Evolutionary conservation across 2,888 invertebrate genomes (phyloP).

Genomic region (Stenichneumon culpator): DNA sequence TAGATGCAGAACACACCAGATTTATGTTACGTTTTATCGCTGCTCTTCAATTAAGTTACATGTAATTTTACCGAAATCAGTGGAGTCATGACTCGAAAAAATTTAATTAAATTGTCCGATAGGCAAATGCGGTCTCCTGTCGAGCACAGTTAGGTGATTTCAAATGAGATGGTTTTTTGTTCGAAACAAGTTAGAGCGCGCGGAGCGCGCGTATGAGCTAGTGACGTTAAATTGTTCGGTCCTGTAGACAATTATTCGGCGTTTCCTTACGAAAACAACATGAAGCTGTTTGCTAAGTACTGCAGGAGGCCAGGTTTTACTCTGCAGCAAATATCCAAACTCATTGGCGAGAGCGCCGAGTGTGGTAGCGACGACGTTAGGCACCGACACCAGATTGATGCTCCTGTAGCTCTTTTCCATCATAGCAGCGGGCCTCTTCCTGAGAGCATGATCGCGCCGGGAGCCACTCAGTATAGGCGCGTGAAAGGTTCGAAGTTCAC

Average conservation of each 20-base stretch:
- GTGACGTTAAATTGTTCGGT: slow-evolving; percentile 43
- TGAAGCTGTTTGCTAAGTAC: slow-evolving; percentile 42
- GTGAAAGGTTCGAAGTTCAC: neutral
- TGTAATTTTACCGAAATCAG: too few relatives aligned
- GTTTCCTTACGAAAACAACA: slow-evolving; percentile 56
- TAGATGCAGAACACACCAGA: too few relatives aligned
- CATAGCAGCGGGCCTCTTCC: neutral
- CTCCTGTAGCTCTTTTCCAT: neutral
- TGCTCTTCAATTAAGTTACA: too few relatives aligned
- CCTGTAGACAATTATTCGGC: slow-evolving; percentile 34
- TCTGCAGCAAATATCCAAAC: slow-evolving; percentile 45
- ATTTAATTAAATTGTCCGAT: too few relatives aligned
- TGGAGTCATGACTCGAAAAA: too few relatives aligned
- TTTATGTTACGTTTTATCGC: too few relatives aligned
- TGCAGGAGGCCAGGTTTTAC: slow-evolving; percentile 35
- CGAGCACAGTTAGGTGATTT: too few relatives aligned
- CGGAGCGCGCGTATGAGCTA: too few relatives aligned
- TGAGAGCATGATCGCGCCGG: neutral
- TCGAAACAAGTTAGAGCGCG: too few relatives aligned
- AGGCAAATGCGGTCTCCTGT: too few relatives aligned
- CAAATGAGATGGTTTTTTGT: too few relatives aligned
- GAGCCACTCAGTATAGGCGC: neutral
- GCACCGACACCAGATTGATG: neutral
- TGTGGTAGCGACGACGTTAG: neutral
- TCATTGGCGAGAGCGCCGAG: neutral